These are phyloP conservation scores for Ceratina australensis DNA, from an alignment of 1,140 invertebrate species.

Conservation along the genomic window DNA sequence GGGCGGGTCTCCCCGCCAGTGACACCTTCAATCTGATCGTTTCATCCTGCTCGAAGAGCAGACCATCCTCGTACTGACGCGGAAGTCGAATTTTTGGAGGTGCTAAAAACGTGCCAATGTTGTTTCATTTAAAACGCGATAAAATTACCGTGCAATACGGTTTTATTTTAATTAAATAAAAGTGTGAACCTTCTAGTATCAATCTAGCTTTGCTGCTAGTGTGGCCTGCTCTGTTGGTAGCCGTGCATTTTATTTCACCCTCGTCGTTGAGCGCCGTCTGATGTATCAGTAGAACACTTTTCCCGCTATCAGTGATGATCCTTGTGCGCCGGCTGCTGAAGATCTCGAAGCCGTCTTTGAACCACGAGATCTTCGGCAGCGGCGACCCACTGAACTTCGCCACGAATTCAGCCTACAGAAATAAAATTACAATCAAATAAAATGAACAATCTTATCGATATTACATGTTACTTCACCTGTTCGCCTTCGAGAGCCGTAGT, in stretches of 20 bases:
- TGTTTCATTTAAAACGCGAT: too few species aligned
- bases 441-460: too few species aligned
- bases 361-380: conserved; percentile 94
- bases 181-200: conserved; percentile 84
- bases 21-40: conserved; percentile 93
- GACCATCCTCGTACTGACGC: conserved; percentile 91
- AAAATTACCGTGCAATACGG: too few species aligned
- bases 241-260: conserved; percentile 93
- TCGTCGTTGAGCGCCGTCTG: conserved; percentile 89
- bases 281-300: conserved; percentile 89
- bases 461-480: conserved; percentile 78
- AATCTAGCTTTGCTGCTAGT: conserved; percentile 87
- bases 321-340: conserved; percentile 89
- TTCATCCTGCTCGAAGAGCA: conserved; percentile 93
- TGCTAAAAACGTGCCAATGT: conserved; percentile 75
- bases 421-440: not conserved
- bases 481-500: conserved; percentile 87
- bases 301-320: conserved; percentile 88
- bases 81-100: conserved; percentile 89
- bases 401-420: conserved; percentile 85
- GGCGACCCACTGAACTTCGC: conserved; percentile 91
- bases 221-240: conserved; percentile 90
- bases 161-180: too few species aligned
- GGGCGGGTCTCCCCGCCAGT: conserved; percentile 92
- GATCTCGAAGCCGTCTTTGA: conserved; percentile 92